Percentiles rank a stretch among this genome's conserved stretches.
Evolutionary conservation across 1,140 invertebrate species (phyloP).

Genomic region (Triops longicaudatus): DNA sequence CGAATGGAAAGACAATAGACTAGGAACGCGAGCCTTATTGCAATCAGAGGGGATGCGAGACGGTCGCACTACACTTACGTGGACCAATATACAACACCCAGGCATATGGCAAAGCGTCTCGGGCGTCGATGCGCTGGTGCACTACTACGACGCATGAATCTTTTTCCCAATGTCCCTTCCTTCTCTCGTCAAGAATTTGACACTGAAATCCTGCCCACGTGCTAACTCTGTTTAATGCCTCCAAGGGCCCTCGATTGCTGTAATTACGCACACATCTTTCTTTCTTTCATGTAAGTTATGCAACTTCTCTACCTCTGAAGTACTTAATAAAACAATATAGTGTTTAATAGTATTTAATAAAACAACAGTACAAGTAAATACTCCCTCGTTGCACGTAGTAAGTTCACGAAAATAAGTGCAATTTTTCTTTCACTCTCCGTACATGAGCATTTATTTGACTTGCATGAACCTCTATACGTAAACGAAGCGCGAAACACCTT

Average conservation of each 20-base stretch:
- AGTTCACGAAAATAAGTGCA: too few species aligned
- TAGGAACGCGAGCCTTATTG: not conserved
- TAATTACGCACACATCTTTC: not conserved
- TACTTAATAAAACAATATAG: too few species aligned
- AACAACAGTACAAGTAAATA: too few species aligned
- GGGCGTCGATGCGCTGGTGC: not conserved
- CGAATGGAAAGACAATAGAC: not conserved
- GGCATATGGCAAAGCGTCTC: not conserved
- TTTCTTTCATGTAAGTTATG: not conserved
- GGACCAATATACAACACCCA: not conserved
- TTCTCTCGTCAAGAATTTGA: not conserved
- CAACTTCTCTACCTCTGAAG: not conserved
- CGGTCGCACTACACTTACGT: not conserved
- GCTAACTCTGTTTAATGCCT: not conserved
- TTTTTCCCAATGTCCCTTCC: not conserved
- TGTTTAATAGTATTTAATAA: too few species aligned
- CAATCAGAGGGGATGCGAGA: not conserved
- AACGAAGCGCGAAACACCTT: too few species aligned
- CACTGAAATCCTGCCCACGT: not conserved
- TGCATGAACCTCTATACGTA: too few species aligned
- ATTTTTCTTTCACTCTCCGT: too few species aligned
- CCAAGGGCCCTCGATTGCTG: not conserved
- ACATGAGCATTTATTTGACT: too few species aligned
- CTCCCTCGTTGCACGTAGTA: too few species aligned
- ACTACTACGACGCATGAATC: constrained; percentile 11